Evolutionary conservation across 2,888 invertebrate species (phyloP), one percentile per base, ranked within the genome.

Genomic region (Polydesmus complanatus): DNA sequence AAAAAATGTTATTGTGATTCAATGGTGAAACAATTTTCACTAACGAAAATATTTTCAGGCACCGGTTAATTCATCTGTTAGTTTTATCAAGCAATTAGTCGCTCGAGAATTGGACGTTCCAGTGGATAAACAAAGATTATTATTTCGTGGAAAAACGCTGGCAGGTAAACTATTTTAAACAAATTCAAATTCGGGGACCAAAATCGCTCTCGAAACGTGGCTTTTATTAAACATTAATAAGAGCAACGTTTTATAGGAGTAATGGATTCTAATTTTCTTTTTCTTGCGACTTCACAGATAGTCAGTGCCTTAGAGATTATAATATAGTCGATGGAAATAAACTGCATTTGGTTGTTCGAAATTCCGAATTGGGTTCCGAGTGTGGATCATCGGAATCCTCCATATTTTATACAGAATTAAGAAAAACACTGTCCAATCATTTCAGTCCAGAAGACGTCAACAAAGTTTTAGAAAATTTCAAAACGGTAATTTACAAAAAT

Each of bases 131-230:
- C 67, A 68, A 57, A 62, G 64, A 52, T 63, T 68, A 25, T 64
- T 68, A 21, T 68, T 67, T 27, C 65, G 63, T 60, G 67, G 67
- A 49, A 66, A 66, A 63, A 66, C 67, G 19, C 62, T 68, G 22
- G 62, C 67, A 51, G 67, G 67, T 66, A 65, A 37, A 26, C 56
- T 26, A 47, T 19, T 51, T 3, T 22, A 23, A 52, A 22, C 11
- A 25, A 8, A 8, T 54, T 19, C 54, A 21, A 22, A 21, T 25
- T 18, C n/a, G n/a, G n/a, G n/a, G n/a, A n/a, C n/a, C n/a, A n/a
- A n/a, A n/a, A n/a, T n/a, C n/a, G n/a, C n/a, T n/a, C n/a, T n/a
- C n/a, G n/a, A n/a, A n/a, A n/a, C n/a, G n/a, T n/a, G n/a, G n/a
- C n/a, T n/a, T n/a, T n/a, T n/a, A n/a, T n/a, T n/a, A n/a, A n/a